Evolutionary conservation across 1,140 invertebrate species (phyloP), one percentile per base, ranked within the genome.

Genomic region (Drosophila oshimai): DNA sequence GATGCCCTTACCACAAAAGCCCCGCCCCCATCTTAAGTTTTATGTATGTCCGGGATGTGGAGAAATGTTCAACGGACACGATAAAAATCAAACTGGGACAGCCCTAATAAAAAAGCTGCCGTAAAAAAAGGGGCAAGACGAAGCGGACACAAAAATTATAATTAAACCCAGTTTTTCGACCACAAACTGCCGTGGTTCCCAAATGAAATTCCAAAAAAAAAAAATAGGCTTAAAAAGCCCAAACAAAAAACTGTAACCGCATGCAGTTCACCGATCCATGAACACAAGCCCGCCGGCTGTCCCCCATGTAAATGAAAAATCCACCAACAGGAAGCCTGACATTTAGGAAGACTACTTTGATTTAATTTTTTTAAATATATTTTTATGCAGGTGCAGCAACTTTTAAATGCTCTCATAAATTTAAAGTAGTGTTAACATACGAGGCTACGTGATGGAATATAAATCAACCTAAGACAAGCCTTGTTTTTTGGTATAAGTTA

Each of bases 81-180:
- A 74, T 83, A 69, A 83, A 77, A 68, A 73, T 83, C 78, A 75
- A 84, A 86, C 61, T 84, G 75, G 80, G 75, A 86, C 80, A 86
- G 65, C 58, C 79, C 62, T 46, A 53, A 77, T 74, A 78, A 69
- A 78, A 69, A 78, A 77, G 67, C 72, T 33, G 55, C 28, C 34
- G 49, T 47, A 74, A 70, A 72, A 73, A 72, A 60, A 55, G 24
- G 12, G 41, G 57, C 55, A 55, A 55, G 33, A 54, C 41, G 41
- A 67, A 57, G 36, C 44, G 53, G 72, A 51, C 28, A 49, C 28
- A 49, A 49, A 68, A 77, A 36, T 86, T 49, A 86, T 80, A 72
- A 86, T 75, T 73, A 80, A 86, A 84, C 86, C 80, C 71, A 33
- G 80, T 84, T 84, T 78, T 46, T 64, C 44, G 55, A 61, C 73